Evolutionary conservation across 2,888 invertebrate species (phyloP), one percentile per base, ranked within the genome.

Genomic region (Tenthredo distinguenda): DNA sequence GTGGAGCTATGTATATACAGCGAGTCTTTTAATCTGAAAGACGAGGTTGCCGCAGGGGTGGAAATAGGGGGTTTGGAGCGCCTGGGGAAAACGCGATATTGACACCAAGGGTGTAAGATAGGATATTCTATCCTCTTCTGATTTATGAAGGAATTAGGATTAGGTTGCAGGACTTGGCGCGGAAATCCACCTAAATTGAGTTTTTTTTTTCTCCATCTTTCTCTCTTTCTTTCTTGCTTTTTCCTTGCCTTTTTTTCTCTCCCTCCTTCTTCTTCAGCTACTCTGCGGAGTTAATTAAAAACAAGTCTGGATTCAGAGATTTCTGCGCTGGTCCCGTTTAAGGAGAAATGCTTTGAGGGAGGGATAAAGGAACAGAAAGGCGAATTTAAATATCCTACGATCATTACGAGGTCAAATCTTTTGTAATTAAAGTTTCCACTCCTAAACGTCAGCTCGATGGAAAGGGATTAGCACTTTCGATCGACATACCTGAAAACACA

Each of bases 121-220:
- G 83, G 83, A 83, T 71, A 83, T 83, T 83, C 83, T 68, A 83
- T 83, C 79, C 87, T 85, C 82, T 87, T 81, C 88, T 89, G 90
- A 90, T 90, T 90, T 90, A 90, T 88, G 88, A 84, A 83, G 84
- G 86, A 86, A 84, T 83, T 77, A 84, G 71, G 85, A 71, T 85
- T 77, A 82, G 83, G 76, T 84, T 84, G 81, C 87, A 65, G 65
- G 83, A 71, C 81, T 84, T 62, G 81, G 82, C 86, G 82, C 86
- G 86, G 86, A 87, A 87, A 87, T 89, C 87, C 88, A 86, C 87
- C 87, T 76, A 84, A 89, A 87, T 87, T 72, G 77, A 87, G 86
- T 86, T 74, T 86, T 71, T 65, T 43, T 47, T 65, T 47, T 26
- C 4, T 82, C 26, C 68, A 5, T 37, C 37, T 62, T 21, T 21